Conservation (phyloP, 2,797 vertebrate genomes). For the Allobates femoralis region DNA sequence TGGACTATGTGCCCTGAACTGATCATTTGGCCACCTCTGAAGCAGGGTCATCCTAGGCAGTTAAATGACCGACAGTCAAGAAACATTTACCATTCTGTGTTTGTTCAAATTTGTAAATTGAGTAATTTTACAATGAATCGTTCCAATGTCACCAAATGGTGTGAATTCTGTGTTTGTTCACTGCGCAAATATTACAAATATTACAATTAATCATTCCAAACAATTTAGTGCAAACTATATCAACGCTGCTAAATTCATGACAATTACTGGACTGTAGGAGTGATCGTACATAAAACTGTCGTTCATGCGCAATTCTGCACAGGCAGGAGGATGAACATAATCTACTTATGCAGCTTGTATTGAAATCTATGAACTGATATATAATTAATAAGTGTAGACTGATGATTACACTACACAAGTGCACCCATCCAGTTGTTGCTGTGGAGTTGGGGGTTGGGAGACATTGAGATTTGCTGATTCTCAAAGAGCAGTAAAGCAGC, state of each 20-base stretch:
- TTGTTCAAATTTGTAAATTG: too few relatives aligned
- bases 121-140: too few relatives aligned
- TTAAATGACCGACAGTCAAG: too few relatives aligned
- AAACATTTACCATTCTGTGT: too few relatives aligned
- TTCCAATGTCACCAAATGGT: too few relatives aligned
- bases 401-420: neutral
- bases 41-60: too few relatives aligned
- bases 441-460: constrained; percentile 20
- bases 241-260: neutral
- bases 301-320: neutral
- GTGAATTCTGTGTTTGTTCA: too few relatives aligned
- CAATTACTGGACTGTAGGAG: neutral
- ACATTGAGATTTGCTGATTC: constrained; percentile 62
- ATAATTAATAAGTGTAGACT: neutral
- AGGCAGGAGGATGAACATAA: neutral
- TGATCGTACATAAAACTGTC: neutral
- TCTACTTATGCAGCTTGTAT: neutral
- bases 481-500: constrained; percentile 60
- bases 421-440: constrained; percentile 12
- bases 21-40: too few relatives aligned
- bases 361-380: neutral
- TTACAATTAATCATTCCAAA: too few relatives aligned
- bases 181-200: too few relatives aligned
- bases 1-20: too few relatives aligned
- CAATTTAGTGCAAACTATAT: too few relatives aligned